A percentile compares a stretch with the other conserved stretches of the same genome.
These are phyloP conservation scores for Tupaia tana DNA, from an alignment of 2,113 vertebrate species.

Conservation along the genomic window DNA sequence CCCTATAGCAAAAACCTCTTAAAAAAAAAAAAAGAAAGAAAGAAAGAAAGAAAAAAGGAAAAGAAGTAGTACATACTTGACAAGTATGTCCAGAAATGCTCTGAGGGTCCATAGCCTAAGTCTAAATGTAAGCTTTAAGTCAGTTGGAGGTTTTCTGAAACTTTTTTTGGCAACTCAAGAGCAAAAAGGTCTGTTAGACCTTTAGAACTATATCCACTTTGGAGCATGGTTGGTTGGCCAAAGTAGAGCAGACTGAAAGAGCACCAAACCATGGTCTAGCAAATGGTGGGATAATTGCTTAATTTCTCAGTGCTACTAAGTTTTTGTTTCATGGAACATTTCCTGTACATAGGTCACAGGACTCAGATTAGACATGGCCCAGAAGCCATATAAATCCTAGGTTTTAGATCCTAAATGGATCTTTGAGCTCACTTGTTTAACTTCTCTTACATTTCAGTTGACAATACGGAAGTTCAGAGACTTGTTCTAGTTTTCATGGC, in stretches of 20 bases:
- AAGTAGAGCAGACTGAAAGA: not conserved
- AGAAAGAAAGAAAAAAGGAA: no score
- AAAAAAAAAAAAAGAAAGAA: no score
- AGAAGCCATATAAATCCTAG: not conserved
- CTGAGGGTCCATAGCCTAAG: not conserved
- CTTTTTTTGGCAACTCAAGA: not conserved
- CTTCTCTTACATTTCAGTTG: slow-evolving; percentile 20
- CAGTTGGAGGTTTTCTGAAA: not conserved
- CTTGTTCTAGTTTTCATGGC: not conserved
- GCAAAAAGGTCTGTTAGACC: not conserved
- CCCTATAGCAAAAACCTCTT: no score
- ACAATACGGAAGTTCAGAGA: not conserved
- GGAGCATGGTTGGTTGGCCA: not conserved
- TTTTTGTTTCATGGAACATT: not conserved
- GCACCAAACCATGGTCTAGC: not conserved
- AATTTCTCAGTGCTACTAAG: not conserved
- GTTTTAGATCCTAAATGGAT: not conserved
- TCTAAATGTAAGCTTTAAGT: not conserved
- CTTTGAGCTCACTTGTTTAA: not conserved
- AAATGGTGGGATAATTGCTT: not conserved
- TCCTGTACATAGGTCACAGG: not conserved
- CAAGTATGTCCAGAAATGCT: not conserved
- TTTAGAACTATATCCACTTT: not conserved
- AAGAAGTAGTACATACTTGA: not conserved
- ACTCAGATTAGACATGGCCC: not conserved